Evolutionary conservation across 2,113 vertebrate species (phyloP), one percentile per base, ranked within the genome.

Genomic region (human): DNA sequence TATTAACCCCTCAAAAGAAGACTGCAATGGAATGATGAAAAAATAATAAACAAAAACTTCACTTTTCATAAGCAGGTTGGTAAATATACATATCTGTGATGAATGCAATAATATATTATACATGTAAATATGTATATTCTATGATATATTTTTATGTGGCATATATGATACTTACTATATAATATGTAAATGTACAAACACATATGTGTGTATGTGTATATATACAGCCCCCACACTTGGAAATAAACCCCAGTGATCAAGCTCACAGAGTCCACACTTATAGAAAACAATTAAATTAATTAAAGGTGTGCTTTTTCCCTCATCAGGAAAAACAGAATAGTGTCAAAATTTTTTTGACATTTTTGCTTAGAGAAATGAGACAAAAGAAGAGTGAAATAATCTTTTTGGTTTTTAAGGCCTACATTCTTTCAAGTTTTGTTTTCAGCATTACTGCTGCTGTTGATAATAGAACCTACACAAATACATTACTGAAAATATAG

Each of bases 391-490:
- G 7, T 20, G 10, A 70, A n/a, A 16, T 2, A 85, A 76, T n/a
- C 22, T 78, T 61, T 20, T 22, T 9, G 45, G 32, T 17, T 85
- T n/a, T 11, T 45, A 45, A 20, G 32, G 32, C 10, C 7, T 27
- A 43, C 17, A 22, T 55, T 50, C n/a, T 57, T 90, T 78, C 35
- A 80, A 22, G 48, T 35, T 75, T 66, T 86, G 17, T 57, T 89
- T 82, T 72, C 18, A 59, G 61, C 64, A 81, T 45, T 89, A 72
- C 50, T 43, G 48, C 22, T 64, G 9, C 4, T 76, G 25, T 27
- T 84, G 79, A 86, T 83, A 89, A 84, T 43, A 75, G 40, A 97
- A 96, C 95, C 57, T 52, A 55, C 38, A 91, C 73, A 94, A 73
- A 80, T 83, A 97, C 89, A 96, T 96, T 59, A 92, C 1, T 70